These are phyloP conservation scores for Chalcosyrphus nemorum DNA, from an alignment of 2,888 invertebrate genomes.

Conservation along the genomic window DNA sequence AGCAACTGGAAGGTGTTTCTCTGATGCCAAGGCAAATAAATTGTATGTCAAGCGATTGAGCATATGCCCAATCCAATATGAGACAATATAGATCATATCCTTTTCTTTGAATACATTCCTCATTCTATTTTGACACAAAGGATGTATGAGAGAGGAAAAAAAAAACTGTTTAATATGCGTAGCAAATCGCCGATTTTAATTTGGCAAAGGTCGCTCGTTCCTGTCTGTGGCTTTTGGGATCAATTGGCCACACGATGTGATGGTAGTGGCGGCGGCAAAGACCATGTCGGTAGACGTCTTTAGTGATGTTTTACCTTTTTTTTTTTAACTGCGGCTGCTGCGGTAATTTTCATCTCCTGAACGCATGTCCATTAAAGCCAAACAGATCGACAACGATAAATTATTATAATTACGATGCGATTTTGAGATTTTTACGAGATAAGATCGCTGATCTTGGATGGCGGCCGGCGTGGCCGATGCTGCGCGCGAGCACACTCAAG, in stretches of 20 bases:
- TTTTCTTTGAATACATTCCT: background rate
- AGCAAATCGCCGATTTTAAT: slow-evolving; percentile 39
- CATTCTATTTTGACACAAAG: background rate
- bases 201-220: slow-evolving; percentile 24
- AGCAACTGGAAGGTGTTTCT: too few relatives aligned
- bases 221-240: slow-evolving; percentile 1
- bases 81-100: background rate
- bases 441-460: slow-evolving; percentile 24
- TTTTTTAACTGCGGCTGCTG: background rate
- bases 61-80: background rate
- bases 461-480: background rate
- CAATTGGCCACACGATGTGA: slow-evolving; percentile 31
- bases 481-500: background rate
- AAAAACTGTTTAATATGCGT: slow-evolving; percentile 35
- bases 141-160: too few relatives aligned
- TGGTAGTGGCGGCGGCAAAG: background rate
- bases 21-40: too few relatives aligned
- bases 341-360: slow-evolving; percentile 47
- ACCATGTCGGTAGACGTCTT: slow-evolving; percentile 28
- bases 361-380: slow-evolving; percentile 47
- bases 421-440: slow-evolving; percentile 50
- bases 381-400: slow-evolving; percentile 61
- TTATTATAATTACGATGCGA: slow-evolving; percentile 57
- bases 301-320: slow-evolving; percentile 24
- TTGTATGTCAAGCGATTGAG: background rate